Evolutionary conservation across 2,888 invertebrate species (phyloP).

Genomic region (Lydus trimaculatus): DNA sequence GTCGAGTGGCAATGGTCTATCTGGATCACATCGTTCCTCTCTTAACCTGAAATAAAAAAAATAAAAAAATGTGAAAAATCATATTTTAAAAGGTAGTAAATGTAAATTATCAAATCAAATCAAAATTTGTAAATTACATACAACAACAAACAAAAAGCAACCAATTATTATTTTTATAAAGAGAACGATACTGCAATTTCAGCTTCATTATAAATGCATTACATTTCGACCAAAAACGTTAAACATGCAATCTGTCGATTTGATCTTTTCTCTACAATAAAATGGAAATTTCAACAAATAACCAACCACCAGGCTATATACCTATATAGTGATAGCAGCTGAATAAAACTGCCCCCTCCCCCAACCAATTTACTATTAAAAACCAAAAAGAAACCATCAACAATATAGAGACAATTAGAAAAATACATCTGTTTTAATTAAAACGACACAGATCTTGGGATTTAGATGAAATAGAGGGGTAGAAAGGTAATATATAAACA

Average conservation of each 20-base stretch:
- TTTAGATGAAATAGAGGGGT: constrained; percentile 33
- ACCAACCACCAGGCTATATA: not conserved
- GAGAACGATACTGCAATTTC: constrained; percentile 52
- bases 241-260: constrained; percentile 57
- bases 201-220: constrained; percentile 60
- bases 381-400: constrained; percentile 15
- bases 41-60: constrained; percentile 76
- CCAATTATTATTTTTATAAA: constrained; percentile 49
- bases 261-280: constrained; percentile 46
- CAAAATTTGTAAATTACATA: constrained; percentile 40
- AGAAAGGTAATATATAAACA: constrained; percentile 7
- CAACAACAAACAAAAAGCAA: constrained; percentile 43
- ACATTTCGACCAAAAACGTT: constrained; percentile 45
- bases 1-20: constrained; percentile 80
- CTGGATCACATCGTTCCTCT: constrained; percentile 86
- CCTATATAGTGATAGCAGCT: constrained; percentile 34
- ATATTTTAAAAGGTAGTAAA: constrained; percentile 29
- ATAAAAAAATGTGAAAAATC: constrained; percentile 15
- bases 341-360: constrained; percentile 12
- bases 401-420: constrained; percentile 45
- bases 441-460: constrained; percentile 46
- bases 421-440: constrained; percentile 60
- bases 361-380: constrained; percentile 16
- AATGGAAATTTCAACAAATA: constrained; percentile 40
- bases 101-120: constrained; percentile 38